A percentile compares a stretch with the other conserved stretches of the same genome.
phyloP scores from a whole-genome alignment of 2,888 invertebrate genomes.

The Caenorhabditis sp. region DNA sequence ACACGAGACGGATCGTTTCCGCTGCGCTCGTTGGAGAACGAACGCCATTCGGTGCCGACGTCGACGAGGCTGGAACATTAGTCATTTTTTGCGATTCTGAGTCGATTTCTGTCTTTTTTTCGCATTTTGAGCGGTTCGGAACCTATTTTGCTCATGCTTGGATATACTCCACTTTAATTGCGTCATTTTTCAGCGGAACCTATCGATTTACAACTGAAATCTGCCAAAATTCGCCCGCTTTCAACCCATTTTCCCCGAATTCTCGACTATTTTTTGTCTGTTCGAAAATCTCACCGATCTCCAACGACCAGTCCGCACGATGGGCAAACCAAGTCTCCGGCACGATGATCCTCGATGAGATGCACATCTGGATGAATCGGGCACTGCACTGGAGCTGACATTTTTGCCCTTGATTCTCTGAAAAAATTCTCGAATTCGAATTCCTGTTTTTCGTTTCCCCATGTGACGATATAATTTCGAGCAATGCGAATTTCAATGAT shows the following conservation, averaged over 20 bases:
- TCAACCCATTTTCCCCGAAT: too few species aligned
- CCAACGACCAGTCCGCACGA: constrained; percentile 99
- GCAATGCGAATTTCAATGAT: too few species aligned
- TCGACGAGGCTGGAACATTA: constrained; percentile 88
- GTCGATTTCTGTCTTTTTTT: neutral
- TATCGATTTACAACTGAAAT: too few species aligned
- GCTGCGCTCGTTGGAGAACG: constrained; percentile 94
- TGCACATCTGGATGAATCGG: constrained; percentile 96
- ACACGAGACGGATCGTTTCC: constrained; percentile 99
- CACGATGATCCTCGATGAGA: constrained; percentile 97
- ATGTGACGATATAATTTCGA: too few species aligned
- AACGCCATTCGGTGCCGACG: constrained; percentile 99
- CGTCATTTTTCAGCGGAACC: too few species aligned
- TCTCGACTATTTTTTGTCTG: too few species aligned
- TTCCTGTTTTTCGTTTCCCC: neutral
- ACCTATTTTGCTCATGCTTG: too few species aligned
- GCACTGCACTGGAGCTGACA: constrained; percentile 85
- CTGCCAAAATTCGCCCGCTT: too few species aligned
- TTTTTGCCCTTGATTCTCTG: constrained; percentile 19
- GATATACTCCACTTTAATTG: too few species aligned
- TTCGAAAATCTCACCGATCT: constrained; percentile 87
- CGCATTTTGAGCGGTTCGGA: too few species aligned
- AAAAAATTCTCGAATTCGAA: too few species aligned
- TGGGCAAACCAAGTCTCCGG: constrained; percentile 98
- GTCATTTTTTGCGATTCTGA: neutral